Evolutionary conservation across 2,888 invertebrate species (phyloP).

Genomic region (Cryptocephalus primarius): DNA sequence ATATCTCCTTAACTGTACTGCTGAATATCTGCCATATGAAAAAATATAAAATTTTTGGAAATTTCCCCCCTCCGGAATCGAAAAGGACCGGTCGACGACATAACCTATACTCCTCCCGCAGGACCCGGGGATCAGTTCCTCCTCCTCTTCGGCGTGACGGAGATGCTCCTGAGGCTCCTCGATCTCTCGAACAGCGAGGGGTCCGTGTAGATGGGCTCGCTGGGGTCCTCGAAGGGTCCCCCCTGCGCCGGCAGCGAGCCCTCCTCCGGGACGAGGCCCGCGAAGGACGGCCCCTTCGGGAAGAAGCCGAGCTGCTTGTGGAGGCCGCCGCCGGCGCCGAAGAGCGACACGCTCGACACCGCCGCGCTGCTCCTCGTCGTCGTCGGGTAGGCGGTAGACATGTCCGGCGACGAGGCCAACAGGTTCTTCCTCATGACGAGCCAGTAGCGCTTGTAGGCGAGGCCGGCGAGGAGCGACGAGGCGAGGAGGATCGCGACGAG

Average conservation of each 20-base stretch:
- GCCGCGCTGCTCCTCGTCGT: conserved; percentile 32
- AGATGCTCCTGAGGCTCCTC: conserved; percentile 56
- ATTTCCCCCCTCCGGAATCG: too few species aligned
- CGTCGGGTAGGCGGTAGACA: conserved; percentile 35
- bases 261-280: conserved; percentile 21
- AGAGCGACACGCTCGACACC: conserved; percentile 50
- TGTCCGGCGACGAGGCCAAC: conserved; percentile 26
- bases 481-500: conserved; percentile 64
- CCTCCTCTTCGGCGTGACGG: conserved; percentile 38
- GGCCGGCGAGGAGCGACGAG: conserved; percentile 59
- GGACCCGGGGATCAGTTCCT: background rate
- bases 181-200: conserved; percentile 83
- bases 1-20: too few species aligned
- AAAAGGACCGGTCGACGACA: too few species aligned
- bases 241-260: conserved; percentile 28
- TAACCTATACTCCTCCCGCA: too few species aligned
- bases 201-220: conserved; percentile 88
- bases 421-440: conserved; percentile 64
- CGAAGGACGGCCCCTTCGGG: conserved; percentile 24
- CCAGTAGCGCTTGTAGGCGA: conserved; percentile 72
- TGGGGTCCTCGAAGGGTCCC: conserved; percentile 68
- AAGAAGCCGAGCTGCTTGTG: conserved; percentile 47
- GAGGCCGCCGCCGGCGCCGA: conserved; percentile 57
- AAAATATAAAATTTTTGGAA: too few species aligned
- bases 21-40: too few species aligned